These are phyloP conservation scores for Luffia ferchaultella DNA, from an alignment of 2,888 invertebrate species.

Conservation along the genomic window DNA sequence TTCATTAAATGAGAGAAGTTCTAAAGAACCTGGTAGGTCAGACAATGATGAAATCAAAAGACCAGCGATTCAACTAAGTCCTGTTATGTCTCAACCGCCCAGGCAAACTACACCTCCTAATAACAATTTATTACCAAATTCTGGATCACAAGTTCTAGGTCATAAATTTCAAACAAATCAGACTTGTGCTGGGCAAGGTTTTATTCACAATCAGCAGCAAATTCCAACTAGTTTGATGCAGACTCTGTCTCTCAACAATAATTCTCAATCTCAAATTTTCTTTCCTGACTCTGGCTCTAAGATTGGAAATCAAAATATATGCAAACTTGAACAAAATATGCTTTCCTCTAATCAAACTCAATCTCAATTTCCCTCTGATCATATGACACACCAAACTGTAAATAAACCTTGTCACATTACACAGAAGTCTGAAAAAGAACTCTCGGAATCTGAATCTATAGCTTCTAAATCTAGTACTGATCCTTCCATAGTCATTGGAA, in stretches of 20 bases:
- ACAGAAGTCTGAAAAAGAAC: slow-evolving; percentile 45
- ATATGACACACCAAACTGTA: slow-evolving; percentile 22
- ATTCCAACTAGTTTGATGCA: slow-evolving; percentile 24
- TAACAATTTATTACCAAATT: slow-evolving; percentile 17
- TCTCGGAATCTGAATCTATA: slow-evolving; percentile 40
- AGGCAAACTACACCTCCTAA: slow-evolving; percentile 15
- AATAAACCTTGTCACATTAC: slow-evolving; percentile 31
- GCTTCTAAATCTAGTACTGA: slow-evolving; percentile 40
- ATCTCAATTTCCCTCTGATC: slow-evolving; percentile 28
- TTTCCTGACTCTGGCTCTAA: slow-evolving; percentile 23
- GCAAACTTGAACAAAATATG: slow-evolving; percentile 21
- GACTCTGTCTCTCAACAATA: slow-evolving; percentile 22
- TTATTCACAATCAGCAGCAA: slow-evolving; percentile 26
- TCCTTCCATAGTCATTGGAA: slow-evolving; percentile 26
- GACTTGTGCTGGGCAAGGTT: slow-evolving; percentile 22
- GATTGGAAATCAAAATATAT: slow-evolving; percentile 15
- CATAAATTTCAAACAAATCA: slow-evolving; percentile 26
- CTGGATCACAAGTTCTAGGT: slow-evolving; percentile 21
- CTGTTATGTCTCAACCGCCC: slow-evolving; percentile 11
- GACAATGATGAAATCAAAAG: slow-evolving; percentile 25
- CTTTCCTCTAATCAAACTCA: slow-evolving; percentile 24
- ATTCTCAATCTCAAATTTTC: slow-evolving; percentile 22
- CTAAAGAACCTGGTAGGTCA: slow-evolving; percentile 22
- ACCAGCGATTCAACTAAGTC: slow-evolving; percentile 14
- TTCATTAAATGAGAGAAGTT: neutral